These are phyloP conservation scores for Dunckerocampus dactyliophorus DNA, from an alignment of 2,113 vertebrate genomes.

Conservation along the genomic window DNA sequence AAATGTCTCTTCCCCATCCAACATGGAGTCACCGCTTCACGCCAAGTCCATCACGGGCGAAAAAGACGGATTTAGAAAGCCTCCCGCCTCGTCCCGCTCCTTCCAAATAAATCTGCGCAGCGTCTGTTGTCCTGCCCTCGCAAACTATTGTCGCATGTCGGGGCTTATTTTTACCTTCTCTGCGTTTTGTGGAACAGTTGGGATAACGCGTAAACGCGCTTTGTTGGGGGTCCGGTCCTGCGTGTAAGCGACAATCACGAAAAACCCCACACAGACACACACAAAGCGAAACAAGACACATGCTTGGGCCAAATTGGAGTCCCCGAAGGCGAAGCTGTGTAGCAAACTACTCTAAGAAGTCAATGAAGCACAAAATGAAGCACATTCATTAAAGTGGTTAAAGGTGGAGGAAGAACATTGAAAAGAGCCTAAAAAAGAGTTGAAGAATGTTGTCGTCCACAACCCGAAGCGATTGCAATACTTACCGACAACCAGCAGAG, in stretches of 20 bases:
- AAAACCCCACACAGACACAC: conserved; percentile 6
- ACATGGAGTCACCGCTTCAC: conserved; percentile 62
- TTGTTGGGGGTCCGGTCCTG: conserved; percentile 44
- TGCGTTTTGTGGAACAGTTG: background rate
- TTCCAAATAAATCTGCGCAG: conserved; percentile 63
- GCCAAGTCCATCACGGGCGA: conserved; percentile 71
- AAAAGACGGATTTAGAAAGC: conserved; percentile 61
- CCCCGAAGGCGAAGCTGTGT: too few relatives aligned
- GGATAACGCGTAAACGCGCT: conserved; percentile 2
- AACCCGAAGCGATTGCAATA: too few relatives aligned
- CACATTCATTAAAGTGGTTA: too few relatives aligned
- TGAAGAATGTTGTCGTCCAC: too few relatives aligned
- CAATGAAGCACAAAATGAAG: too few relatives aligned
- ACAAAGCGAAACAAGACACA: background rate
- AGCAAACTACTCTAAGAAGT: too few relatives aligned
- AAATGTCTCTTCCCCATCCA: conserved; percentile 62
- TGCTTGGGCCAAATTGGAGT: too few relatives aligned
- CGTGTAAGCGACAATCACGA: conserved; percentile 39
- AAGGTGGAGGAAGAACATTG: too few relatives aligned
- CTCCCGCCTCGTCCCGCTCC: conserved; percentile 46
- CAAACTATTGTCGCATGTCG: conserved; percentile 55
- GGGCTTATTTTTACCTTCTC: conserved; percentile 53
- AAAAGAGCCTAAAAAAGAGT: too few relatives aligned
- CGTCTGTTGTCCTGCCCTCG: conserved; percentile 51
- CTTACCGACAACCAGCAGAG: too few relatives aligned